Percentiles rank a stretch among this genome's conserved stretches.
Conservation (phyloP, 2,888 invertebrate genomes). For the Alitta virens region DNA sequence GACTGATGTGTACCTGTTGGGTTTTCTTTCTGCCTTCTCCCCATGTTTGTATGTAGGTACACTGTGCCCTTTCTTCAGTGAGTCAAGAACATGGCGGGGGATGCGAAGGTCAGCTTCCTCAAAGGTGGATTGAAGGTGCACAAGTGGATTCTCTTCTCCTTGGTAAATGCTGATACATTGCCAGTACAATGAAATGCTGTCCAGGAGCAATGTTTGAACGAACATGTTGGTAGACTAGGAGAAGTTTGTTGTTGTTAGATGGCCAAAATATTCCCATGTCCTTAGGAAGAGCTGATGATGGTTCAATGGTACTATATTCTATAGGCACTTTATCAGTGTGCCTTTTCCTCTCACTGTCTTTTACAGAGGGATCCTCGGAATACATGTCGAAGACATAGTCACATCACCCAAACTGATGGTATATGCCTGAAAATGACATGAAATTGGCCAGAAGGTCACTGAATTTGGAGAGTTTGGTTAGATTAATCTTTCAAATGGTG, state of each 20-base stretch:
- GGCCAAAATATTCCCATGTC: slow-evolving; percentile 9
- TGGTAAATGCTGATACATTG: neutral
- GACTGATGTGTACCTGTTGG: too few species aligned
- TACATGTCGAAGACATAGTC: slow-evolving; percentile 19
- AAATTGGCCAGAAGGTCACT: neutral
- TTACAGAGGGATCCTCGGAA: slow-evolving; percentile 10
- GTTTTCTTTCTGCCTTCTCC: too few species aligned
- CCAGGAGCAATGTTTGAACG: neutral
- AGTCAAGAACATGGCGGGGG: slow-evolving; percentile 9
- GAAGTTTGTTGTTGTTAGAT: slow-evolving; percentile 9
- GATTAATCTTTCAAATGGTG: neutral
- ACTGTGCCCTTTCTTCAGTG: slow-evolving; percentile 10
- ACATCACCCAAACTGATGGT: slow-evolving; percentile 11
- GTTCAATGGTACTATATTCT: slow-evolving; percentile 13
- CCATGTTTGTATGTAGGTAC: too few species aligned
- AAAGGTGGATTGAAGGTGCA: slow-evolving; percentile 7
- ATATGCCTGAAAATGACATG: neutral
- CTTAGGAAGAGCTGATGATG: slow-evolving; percentile 4
- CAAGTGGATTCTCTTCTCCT: neutral
- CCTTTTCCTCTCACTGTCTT: slow-evolving; percentile 3
- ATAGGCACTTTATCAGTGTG: slow-evolving; percentile 1
- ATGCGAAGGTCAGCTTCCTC: slow-evolving; percentile 15
- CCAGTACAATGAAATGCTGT: too few species aligned
- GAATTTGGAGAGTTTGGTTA: neutral
- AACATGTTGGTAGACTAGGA: slow-evolving; percentile 3